Conservation (phyloP, 1,140 invertebrate species). For the Phymastichus coffea region DNA sequence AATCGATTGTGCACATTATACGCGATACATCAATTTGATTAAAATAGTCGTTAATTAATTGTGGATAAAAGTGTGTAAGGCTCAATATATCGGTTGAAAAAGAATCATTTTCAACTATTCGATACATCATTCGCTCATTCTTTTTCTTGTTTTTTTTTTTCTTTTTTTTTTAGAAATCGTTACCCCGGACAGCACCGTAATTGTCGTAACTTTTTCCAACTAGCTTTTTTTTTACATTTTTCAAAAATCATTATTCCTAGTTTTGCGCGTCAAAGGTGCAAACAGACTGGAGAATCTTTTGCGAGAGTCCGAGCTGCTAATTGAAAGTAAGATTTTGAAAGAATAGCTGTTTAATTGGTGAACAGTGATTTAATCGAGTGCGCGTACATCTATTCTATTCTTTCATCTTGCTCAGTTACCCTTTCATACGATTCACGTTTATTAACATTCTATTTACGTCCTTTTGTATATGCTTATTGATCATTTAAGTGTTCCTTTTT, state of each 20-base stretch:
- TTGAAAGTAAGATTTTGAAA: conserved; percentile 8
- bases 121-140: conserved; percentile 2
- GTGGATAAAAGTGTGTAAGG: conserved; percentile 24
- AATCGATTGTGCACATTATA: conserved; percentile 4
- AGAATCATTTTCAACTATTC: conserved; percentile 5
- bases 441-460: conserved; percentile 6
- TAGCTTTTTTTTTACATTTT: background rate
- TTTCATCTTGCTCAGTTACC: conserved; percentile 8
- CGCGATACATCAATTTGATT: conserved; percentile 10
- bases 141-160: background rate
- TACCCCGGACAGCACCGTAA: background rate
- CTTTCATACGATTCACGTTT: conserved; percentile 4
- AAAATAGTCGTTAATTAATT: conserved; percentile 25
- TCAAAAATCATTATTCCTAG: no score
- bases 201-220: background rate
- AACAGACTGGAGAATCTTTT: background rate
- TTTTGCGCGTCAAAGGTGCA: background rate
- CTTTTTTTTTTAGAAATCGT: conserved; percentile 14
- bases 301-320: background rate
- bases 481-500: background rate
- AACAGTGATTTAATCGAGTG: conserved; percentile 5
- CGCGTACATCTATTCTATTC: conserved; percentile 11
- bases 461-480: conserved; percentile 4
- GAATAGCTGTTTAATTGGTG: conserved; percentile 7
- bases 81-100: conserved; percentile 24